phyloP scores from a whole-genome alignment of 2,113 vertebrate species.

The Ibidorhyncha struthersii region DNA sequence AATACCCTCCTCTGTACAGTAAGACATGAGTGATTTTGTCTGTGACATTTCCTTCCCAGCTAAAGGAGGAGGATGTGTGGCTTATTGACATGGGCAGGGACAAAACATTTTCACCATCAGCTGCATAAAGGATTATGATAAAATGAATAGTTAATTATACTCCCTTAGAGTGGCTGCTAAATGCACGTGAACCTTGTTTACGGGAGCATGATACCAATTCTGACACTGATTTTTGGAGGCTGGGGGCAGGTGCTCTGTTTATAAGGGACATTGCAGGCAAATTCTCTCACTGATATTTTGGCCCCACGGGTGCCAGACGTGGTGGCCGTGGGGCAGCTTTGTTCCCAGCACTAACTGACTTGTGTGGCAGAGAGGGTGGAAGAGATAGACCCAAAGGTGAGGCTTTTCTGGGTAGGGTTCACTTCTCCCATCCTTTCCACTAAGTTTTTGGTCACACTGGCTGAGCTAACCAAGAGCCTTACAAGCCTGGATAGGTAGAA shows the following conservation, averaged over 20 bases:
- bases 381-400: background rate
- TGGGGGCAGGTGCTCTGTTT: background rate
- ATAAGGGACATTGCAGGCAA: background rate
- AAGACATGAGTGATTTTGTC: background rate
- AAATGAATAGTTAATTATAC: background rate
- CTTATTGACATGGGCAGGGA: background rate
- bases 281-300: background rate
- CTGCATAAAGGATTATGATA: background rate
- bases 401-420: background rate
- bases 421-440: background rate
- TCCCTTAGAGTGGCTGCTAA: background rate
- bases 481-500: background rate
- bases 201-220: fast-evolving
- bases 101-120: background rate
- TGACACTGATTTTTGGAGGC: background rate
- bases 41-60: background rate
- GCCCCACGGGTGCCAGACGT: fast-evolving
- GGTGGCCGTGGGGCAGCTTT: background rate
- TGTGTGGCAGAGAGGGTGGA: background rate
- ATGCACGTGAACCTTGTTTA: background rate
- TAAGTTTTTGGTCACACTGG: fast-evolving
- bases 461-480: background rate
- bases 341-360: background rate
- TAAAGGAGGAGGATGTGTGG: background rate
- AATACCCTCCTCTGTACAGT: background rate